Evolutionary conservation across 2,113 vertebrate genomes (phyloP).

Genomic region (Periophthalmodon schlosseri): DNA sequence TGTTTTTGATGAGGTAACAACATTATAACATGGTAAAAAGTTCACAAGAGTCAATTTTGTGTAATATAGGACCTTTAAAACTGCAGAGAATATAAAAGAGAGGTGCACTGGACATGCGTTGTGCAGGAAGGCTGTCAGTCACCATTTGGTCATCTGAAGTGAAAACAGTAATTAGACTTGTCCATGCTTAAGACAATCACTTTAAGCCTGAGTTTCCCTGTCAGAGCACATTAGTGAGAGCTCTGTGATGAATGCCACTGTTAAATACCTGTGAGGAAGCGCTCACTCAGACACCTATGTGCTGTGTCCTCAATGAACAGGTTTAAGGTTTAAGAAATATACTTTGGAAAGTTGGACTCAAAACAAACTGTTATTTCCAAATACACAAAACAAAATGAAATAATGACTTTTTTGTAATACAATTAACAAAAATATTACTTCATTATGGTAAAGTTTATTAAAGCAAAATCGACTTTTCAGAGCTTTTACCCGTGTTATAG

Average conservation of each 20-base stretch:
- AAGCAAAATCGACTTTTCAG: too few relatives aligned
- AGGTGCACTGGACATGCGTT: neutral
- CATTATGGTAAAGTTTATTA: too few relatives aligned
- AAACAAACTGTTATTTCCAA: too few relatives aligned
- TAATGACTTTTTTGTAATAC: too few relatives aligned
- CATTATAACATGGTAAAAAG: too few relatives aligned
- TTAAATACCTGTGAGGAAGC: slow-evolving; percentile 73
- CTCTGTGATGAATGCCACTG: slow-evolving; percentile 43
- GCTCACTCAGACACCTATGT: neutral
- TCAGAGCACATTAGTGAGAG: slow-evolving; percentile 64
- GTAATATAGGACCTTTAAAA: neutral
- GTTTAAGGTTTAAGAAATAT: neutral
- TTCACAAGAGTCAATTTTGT: too few relatives aligned
- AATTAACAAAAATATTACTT: too few relatives aligned
- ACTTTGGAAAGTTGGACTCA: too few relatives aligned
- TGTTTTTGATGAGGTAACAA: too few relatives aligned
- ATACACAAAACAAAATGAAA: too few relatives aligned
- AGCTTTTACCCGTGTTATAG: too few relatives aligned
- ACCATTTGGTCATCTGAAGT: slow-evolving; percentile 18
- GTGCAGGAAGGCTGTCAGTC: slow-evolving; percentile 17
- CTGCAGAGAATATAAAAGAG: neutral
- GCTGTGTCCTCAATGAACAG: too few relatives aligned
- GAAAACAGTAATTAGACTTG: slow-evolving; percentile 9
- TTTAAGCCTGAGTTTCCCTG: slow-evolving; percentile 53
- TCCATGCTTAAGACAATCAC: slow-evolving; percentile 22